These are phyloP conservation scores for Carlito syrichta DNA, from an alignment of 2,113 vertebrate species.

Conservation along the genomic window DNA sequence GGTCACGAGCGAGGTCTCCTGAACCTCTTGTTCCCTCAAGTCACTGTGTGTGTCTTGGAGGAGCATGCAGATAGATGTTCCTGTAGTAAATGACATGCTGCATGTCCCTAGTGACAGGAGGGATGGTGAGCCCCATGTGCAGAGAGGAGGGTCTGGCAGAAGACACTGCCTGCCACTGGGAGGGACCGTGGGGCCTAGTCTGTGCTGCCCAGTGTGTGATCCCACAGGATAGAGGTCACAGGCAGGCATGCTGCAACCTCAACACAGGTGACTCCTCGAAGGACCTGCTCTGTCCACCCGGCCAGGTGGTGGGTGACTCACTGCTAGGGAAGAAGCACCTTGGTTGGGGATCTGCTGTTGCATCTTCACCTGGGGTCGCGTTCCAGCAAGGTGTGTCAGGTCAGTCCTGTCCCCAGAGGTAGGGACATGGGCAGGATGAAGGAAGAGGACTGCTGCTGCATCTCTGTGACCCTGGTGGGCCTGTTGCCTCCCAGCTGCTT, in stretches of 20 bases:
- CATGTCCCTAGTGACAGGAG: not conserved
- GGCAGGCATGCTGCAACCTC: not conserved
- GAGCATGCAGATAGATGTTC: not conserved
- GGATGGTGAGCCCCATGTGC: not conserved
- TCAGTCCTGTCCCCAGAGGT: not conserved
- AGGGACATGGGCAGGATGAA: not conserved
- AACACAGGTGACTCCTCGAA: not conserved
- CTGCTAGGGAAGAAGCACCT: not conserved
- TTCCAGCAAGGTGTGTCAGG: not conserved
- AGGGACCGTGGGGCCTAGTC: not conserved
- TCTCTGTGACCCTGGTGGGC: not conserved
- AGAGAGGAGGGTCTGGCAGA: not conserved
- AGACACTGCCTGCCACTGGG: not conserved
- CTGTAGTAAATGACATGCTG: too few species aligned
- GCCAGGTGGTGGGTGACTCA: not conserved
- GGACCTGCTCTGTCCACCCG: too few species aligned
- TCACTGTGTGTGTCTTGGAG: too few species aligned
- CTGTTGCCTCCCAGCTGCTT: rapidly evolving
- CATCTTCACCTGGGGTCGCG: not conserved
- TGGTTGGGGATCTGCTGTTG: not conserved
- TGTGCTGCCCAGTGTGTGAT: too few species aligned
- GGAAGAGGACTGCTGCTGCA: not conserved
- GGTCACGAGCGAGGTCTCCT: too few species aligned
- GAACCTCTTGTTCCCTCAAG: too few species aligned
- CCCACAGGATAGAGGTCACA: rapidly evolving